phyloP scores from a whole-genome alignment of 1,140 invertebrate genomes.

The Tetragnatha versicolor region DNA sequence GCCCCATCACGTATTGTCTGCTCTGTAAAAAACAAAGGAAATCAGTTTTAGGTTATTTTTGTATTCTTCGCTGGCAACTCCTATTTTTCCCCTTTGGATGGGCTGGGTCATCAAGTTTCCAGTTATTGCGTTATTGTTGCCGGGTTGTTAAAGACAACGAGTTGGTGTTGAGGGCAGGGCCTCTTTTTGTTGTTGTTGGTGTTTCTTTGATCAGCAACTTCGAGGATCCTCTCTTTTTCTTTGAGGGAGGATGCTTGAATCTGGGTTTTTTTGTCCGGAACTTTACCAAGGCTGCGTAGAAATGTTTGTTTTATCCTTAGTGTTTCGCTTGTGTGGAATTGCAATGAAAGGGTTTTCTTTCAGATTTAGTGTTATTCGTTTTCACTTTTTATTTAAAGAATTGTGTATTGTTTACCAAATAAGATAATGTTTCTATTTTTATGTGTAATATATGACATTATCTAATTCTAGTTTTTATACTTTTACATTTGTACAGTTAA shows the following conservation, averaged over 20 bases:
- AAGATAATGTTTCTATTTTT: too few species aligned
- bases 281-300: too few species aligned
- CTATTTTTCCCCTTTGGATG: not conserved
- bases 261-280: not conserved
- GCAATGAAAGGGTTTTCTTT: too few species aligned
- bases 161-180: not conserved
- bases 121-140: slow-evolving; percentile 27
- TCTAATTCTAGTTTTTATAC: too few species aligned
- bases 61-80: not conserved
- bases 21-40: slow-evolving; percentile 43
- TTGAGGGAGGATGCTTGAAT: not conserved
- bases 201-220: not conserved
- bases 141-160: slow-evolving; percentile 37
- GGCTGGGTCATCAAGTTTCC: slow-evolving; percentile 28
- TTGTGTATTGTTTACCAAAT: too few species aligned
- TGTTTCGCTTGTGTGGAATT: too few species aligned
- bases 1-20: slow-evolving; percentile 25
- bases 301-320: too few species aligned
- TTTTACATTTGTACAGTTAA: too few species aligned
- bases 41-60: slow-evolving; percentile 36
- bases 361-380: too few species aligned
- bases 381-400: too few species aligned
- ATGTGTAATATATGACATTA: too few species aligned
- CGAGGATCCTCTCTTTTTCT: not conserved
- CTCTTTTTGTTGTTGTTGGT: not conserved